Evolutionary conservation across 2,113 vertebrate genomes (phyloP).

Genomic region (Microcebus lehilahytsara): DNA sequence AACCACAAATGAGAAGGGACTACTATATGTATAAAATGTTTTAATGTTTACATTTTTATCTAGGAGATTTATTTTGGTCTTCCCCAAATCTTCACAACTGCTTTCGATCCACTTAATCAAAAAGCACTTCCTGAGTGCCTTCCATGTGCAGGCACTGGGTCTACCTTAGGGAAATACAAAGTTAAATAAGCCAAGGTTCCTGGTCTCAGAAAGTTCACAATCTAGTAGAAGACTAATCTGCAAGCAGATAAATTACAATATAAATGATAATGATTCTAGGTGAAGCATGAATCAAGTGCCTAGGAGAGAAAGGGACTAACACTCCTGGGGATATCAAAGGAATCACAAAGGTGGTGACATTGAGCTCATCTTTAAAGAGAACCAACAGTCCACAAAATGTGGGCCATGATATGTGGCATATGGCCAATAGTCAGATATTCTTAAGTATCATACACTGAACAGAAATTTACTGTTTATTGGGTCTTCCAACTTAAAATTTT

Average conservation of each 20-base stretch:
- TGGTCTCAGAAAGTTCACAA: not conserved
- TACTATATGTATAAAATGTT: not conserved
- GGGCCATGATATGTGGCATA: not conserved
- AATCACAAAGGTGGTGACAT: not conserved
- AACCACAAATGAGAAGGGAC: not conserved
- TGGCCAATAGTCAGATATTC: not conserved
- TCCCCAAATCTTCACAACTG: slow-evolving; percentile 17
- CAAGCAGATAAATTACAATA: not conserved
- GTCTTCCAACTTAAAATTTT: slow-evolving; percentile 1
- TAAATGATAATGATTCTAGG: not conserved
- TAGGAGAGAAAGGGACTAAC: not conserved
- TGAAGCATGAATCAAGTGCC: not conserved
- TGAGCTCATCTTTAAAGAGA: not conserved
- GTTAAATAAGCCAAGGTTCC: not conserved
- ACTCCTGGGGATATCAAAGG: not conserved
- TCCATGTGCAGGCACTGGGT: not conserved
- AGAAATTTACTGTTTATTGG: not conserved
- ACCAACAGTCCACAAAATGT: not conserved
- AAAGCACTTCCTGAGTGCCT: not conserved
- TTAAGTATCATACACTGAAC: slow-evolving; percentile 11
- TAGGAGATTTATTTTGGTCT: not conserved
- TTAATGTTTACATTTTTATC: not conserved
- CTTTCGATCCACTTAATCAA: slow-evolving; percentile 19
- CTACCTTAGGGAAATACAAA: not conserved
- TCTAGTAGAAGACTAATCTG: not conserved